Evolutionary conservation across 1,140 invertebrate species (phyloP).

Genomic region (Panagrolaimus sp.): DNA sequence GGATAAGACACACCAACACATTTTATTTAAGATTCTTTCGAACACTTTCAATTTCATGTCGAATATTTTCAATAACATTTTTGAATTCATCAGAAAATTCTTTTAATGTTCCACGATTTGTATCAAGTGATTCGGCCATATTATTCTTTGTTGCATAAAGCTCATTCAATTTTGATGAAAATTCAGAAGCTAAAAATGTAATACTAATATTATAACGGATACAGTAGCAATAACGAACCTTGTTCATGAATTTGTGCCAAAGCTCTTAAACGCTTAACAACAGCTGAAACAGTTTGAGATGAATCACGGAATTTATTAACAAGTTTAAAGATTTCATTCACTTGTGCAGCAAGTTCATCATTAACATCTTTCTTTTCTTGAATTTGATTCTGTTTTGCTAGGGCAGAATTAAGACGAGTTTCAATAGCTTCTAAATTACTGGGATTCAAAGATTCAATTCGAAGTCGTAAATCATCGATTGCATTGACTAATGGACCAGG

Average conservation of each 20-base stretch:
- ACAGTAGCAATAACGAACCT: background rate
- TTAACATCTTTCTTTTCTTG: background rate
- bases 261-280: constrained; percentile 3
- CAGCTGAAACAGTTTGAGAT: background rate
- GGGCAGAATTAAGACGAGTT: background rate
- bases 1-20: no score
- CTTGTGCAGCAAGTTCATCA: background rate
- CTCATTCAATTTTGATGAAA: no score
- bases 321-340: background rate
- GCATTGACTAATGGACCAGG: background rate
- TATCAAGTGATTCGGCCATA: no score
- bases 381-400: background rate
- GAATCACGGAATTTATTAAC: background rate
- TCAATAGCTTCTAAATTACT: background rate
- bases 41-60: no score
- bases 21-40: no score
- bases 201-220: no score
- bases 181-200: no score
- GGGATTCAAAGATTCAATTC: background rate
- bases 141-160: no score
- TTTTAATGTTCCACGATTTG: no score
- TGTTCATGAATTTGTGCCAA: constrained; percentile 4
- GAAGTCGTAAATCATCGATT: background rate
- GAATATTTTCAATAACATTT: no score
- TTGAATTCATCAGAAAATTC: no score